Evolutionary conservation across 2,113 vertebrate genomes (phyloP).

Genomic region (Lota lota): DNA sequence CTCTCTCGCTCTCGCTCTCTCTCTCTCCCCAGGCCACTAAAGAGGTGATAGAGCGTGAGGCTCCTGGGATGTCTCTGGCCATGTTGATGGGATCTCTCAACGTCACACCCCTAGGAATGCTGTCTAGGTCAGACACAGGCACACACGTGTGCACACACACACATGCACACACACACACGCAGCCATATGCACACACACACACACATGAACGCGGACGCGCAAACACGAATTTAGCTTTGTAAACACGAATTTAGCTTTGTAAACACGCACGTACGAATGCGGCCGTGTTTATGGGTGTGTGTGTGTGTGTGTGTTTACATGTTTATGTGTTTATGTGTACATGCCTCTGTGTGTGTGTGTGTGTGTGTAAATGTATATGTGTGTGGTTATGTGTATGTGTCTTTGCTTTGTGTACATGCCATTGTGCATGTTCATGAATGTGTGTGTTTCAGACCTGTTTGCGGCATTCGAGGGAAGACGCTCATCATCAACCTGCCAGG

Average conservation of each 20-base stretch:
- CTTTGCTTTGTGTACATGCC: too few relatives aligned
- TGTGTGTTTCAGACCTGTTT: slow-evolving; percentile 84
- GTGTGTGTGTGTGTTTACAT: too few relatives aligned
- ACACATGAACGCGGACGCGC: neutral
- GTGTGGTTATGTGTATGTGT: neutral
- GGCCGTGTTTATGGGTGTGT: too few relatives aligned
- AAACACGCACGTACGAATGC: neutral
- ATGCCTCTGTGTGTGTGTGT: too few relatives aligned
- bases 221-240: neutral
- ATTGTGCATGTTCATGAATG: neutral
- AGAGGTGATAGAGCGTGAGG: slow-evolving; percentile 98
- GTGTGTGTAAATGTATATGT: neutral
- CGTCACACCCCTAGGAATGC: slow-evolving; percentile 98
- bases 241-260: neutral
- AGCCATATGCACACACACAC: neutral
- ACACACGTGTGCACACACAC: neutral
- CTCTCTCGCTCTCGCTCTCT: neutral
- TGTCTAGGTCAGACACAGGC: slow-evolving; percentile 85
- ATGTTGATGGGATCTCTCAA: slow-evolving; percentile 99
- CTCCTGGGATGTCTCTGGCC: slow-evolving; percentile 96
- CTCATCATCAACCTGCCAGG: slow-evolving; percentile 99
- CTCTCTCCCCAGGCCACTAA: slow-evolving; percentile 86
- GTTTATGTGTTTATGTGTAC: too few relatives aligned
- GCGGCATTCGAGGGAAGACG: slow-evolving; percentile 98
- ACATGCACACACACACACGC: neutral